Percentiles rank a stretch among this genome's conserved stretches.
These are phyloP conservation scores for Theristicus caerulescens DNA, from an alignment of 2,113 vertebrate genomes.

Conservation along the genomic window DNA sequence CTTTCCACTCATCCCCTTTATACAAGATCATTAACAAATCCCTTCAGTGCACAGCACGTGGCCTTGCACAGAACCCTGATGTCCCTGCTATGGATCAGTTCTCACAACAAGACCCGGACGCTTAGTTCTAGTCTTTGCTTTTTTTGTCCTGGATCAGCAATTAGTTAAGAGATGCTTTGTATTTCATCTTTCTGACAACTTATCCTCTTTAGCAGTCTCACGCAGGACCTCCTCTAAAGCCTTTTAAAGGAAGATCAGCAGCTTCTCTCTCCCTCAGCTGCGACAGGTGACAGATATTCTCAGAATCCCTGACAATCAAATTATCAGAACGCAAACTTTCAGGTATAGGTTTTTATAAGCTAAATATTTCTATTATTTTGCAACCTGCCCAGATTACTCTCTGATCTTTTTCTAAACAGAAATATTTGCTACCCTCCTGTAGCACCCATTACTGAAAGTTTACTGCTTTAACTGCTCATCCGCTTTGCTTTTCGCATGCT, in stretches of 20 bases:
- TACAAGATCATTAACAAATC: background rate
- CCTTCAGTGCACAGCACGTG: accelerated
- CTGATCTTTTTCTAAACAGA: background rate
- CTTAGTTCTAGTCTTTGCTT: background rate
- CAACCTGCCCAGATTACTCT: background rate
- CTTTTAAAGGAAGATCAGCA: background rate
- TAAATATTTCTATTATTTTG: background rate
- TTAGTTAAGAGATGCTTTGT: background rate
- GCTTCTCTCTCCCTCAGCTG: background rate
- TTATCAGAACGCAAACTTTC: background rate
- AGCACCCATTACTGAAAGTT: background rate
- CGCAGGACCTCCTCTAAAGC: background rate
- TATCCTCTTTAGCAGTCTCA: background rate
- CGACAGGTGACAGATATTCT: accelerated
- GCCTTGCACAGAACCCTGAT: background rate
- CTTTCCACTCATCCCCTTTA: background rate
- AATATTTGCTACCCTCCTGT: background rate
- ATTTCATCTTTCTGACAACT: background rate
- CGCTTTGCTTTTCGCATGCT: background rate
- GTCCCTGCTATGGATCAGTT: background rate
- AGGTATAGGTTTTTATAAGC: background rate
- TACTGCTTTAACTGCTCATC: background rate
- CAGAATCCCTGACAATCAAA: background rate
- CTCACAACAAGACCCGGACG: background rate
- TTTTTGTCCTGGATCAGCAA: background rate